phyloP scores from a whole-genome alignment of 2,888 invertebrate species.

The Schrankia costaestrigalis region DNA sequence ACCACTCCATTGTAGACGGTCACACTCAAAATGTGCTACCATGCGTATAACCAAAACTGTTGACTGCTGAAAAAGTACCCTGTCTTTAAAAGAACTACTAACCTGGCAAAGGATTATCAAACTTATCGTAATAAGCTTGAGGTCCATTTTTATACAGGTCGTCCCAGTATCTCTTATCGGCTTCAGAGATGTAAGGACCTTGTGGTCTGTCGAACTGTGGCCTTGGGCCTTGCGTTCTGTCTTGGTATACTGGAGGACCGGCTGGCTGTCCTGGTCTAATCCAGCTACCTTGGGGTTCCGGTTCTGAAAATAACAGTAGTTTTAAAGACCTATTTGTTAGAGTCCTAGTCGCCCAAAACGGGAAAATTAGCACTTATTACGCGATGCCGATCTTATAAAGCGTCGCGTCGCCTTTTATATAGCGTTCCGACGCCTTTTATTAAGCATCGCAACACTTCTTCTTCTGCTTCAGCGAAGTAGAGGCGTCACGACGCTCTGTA shows the following conservation, averaged over 20 bases:
- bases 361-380: too few relatives aligned
- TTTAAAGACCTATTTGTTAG: neutral
- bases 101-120: conserved; percentile 75
- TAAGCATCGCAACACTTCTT: too few relatives aligned
- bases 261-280: conserved; percentile 1
- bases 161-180: conserved; percentile 70
- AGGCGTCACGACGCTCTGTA: too few relatives aligned
- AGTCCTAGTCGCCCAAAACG: neutral
- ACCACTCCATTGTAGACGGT: too few relatives aligned
- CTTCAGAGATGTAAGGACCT: conserved; percentile 60
- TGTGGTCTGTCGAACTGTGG: conserved; percentile 34
- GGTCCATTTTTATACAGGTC: conserved; percentile 69
- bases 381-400: too few relatives aligned
- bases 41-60: too few relatives aligned
- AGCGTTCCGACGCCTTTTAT: too few relatives aligned
- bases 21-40: too few relatives aligned
- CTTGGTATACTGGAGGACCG: conserved; percentile 1
- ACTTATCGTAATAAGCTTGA: conserved; percentile 69
- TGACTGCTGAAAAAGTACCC: neutral
- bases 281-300: conserved; percentile 3
- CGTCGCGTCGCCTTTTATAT: too few relatives aligned
- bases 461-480: too few relatives aligned
- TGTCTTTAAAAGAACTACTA: neutral
- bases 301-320: conserved; percentile 1
- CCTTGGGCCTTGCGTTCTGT: conserved; percentile 21